Evolutionary conservation across 2,888 invertebrate species (phyloP), one percentile per base, ranked within the genome.

Genomic region (Rhopalosiphum nymphaeae): DNA sequence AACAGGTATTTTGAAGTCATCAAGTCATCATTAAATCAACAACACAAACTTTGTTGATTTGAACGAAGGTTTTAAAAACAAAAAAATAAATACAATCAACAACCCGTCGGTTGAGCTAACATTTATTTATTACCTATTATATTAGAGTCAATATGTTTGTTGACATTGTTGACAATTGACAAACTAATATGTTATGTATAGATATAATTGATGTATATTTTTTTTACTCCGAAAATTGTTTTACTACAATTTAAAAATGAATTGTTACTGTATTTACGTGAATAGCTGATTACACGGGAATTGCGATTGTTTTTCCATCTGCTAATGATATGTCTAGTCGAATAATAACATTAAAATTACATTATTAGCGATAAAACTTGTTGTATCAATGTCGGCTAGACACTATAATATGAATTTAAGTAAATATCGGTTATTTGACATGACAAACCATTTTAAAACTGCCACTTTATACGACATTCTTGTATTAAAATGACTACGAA

Each of bases 141-240:
- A 67, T 67, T 67, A 67, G 13, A 67, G 13, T 1, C n/a, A n/a
- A n/a, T n/a, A 67, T n/a, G 13, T 67, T 67, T 67, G 67, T 16
- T 67, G 67, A 67, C 67, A n/a, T 67, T 67, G 67, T 16, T 67
- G 67, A 67, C 67, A n/a, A 67, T 67, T 67, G n/a, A 67, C n/a
- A 67, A 67, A 67, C n/a, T 36, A 67, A n/a, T 67, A 67, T 67
- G 5, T 36, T 78, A 36, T 78, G 67, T 78, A 36, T n/a, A 53
- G 49, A n/a, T 78, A 21, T 78, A 78, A 36, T 78, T 36, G 5
- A 36, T 36, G 2, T 78, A n/a, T 36, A 36, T 78, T 36, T 36
- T 36, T n/a, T 78, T 29, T 78, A 36, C 21, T 78, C 36, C 21
- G 67, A 21, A 78, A n/a, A 78, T 78, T 36, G 5, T 78, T 16